A percentile compares a stretch with the other conserved stretches of the same genome.
Conservation (phyloP, 2,113 vertebrate species). For the Prolemur simus region DNA sequence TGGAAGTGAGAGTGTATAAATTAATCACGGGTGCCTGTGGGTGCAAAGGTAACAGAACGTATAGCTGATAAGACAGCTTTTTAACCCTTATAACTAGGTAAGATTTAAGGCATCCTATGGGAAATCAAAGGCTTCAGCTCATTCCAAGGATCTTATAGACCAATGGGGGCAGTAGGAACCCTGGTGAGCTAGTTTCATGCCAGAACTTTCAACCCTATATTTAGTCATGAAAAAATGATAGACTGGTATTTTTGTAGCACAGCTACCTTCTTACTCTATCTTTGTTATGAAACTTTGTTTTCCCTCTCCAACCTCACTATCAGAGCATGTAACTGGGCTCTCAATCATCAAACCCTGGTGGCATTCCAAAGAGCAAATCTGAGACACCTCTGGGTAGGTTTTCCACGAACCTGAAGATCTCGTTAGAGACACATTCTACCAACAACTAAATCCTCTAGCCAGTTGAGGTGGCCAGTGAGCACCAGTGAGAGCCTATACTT, state of each 20-base stretch:
- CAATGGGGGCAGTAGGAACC: neutral
- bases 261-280: neutral
- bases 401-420: neutral
- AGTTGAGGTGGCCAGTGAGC: neutral
- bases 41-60: neutral
- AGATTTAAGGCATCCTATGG: neutral
- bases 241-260: neutral
- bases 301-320: neutral
- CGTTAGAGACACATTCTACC: constrained; percentile 29
- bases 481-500: neutral
- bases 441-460: constrained; percentile 8
- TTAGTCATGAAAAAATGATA: constrained; percentile 10
- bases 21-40: neutral
- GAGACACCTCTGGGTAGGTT: neutral
- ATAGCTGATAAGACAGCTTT: neutral
- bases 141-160: neutral
- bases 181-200: neutral
- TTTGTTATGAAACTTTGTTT: neutral
- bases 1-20: neutral
- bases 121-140: neutral
- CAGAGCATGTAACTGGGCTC: neutral
- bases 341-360: constrained; percentile 15
- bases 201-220: neutral
- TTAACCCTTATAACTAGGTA: neutral
- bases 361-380: neutral